Evolutionary conservation across 2,797 vertebrate genomes (phyloP).

Genomic region (Myripristis murdjan): DNA sequence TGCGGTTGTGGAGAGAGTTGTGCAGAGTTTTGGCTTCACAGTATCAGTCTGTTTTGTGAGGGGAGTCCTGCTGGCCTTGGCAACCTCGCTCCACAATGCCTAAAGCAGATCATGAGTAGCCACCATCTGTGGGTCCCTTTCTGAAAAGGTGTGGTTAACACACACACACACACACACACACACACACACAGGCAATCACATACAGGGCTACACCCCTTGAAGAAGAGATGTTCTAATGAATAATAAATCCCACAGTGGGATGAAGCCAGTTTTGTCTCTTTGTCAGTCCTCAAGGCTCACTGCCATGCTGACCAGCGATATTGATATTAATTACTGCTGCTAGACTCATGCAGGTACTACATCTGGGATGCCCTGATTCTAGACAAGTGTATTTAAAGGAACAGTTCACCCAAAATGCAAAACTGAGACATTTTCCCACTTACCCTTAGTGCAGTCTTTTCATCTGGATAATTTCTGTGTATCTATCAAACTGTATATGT

Average conservation of each 20-base stretch:
- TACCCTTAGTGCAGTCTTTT: too few species aligned
- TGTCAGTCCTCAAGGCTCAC: constrained; percentile 30
- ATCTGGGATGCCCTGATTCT: constrained; percentile 32
- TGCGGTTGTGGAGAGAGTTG: constrained; percentile 4
- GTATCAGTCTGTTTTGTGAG: constrained; percentile 42
- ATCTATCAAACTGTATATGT: too few species aligned
- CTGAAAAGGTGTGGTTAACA: constrained; percentile 53
- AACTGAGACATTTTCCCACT: too few species aligned
- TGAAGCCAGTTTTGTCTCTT: constrained; percentile 45
- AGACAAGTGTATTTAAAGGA: not conserved
- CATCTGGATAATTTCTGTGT: too few species aligned
- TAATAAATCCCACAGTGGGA: constrained; percentile 60
- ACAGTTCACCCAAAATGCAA: too few species aligned
- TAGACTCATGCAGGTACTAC: not conserved
- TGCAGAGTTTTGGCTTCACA: constrained; percentile 6
- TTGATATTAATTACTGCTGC: constrained; percentile 5
- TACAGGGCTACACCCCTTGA: constrained; percentile 17
- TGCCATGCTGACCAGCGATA: constrained; percentile 33
- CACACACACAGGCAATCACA: constrained; percentile 37
- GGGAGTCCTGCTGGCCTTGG: constrained; percentile 49
- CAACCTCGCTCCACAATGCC: constrained; percentile 44
- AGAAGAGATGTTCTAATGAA: constrained; percentile 63
- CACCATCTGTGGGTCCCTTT: constrained; percentile 48
- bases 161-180: constrained; percentile 10
- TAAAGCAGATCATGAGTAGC: constrained; percentile 55